Conservation (phyloP, 2,888 invertebrate genomes). For the Caenorhabditis macrosperma region DNA sequence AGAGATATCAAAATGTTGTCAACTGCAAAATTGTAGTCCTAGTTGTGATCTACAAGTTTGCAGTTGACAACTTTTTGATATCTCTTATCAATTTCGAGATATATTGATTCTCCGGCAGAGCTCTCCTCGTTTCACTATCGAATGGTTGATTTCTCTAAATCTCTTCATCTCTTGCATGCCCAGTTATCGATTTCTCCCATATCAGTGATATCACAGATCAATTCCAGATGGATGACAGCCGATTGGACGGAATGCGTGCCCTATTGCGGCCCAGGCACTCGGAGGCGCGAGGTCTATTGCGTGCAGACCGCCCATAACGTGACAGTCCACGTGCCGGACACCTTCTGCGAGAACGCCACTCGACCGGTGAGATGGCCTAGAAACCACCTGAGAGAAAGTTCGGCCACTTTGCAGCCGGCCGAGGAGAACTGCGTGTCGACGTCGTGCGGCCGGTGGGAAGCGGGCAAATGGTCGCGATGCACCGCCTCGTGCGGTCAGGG, state of each 20-base stretch:
- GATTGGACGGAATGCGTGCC: constrained; percentile 94
- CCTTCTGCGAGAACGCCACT: constrained; percentile 61
- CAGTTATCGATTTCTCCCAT: background rate
- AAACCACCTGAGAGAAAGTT: background rate
- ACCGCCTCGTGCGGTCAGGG: constrained; percentile 72
- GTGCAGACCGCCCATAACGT: constrained; percentile 68
- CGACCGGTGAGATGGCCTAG: constrained; percentile 53
- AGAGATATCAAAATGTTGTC: too few species aligned
- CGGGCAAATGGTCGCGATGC: constrained; percentile 68
- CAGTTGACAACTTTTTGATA: too few species aligned
- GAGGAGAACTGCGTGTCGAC: constrained; percentile 62
- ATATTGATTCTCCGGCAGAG: too few species aligned
- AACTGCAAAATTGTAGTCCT: too few species aligned
- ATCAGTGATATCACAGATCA: too few species aligned
- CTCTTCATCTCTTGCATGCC: constrained; percentile 1
- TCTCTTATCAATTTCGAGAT: too few species aligned
- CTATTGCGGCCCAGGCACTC: constrained; percentile 91
- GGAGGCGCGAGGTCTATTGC: constrained; percentile 92
- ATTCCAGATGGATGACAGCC: constrained; percentile 90
- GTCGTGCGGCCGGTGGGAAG: constrained; percentile 68
- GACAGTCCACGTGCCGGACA: constrained; percentile 64
- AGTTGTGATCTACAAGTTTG: too few species aligned
- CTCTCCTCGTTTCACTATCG: too few species aligned
- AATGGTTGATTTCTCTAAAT: too few species aligned
- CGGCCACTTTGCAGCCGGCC: constrained; percentile 23